These are phyloP conservation scores for Sorex araneus DNA, from an alignment of 2,113 vertebrate species.

Conservation along the genomic window DNA sequence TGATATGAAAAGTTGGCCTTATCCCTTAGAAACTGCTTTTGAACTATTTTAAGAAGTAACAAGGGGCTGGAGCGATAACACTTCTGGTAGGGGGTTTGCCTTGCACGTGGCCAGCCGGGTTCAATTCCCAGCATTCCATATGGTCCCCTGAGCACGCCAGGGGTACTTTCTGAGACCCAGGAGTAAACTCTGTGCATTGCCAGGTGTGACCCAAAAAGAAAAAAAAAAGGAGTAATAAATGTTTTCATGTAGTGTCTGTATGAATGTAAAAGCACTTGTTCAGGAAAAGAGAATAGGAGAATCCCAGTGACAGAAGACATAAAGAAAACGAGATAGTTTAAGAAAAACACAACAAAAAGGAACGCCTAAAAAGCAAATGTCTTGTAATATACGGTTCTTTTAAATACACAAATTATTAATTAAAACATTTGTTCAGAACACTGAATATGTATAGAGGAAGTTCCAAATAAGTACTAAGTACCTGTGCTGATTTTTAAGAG, in stretches of 20 bases:
- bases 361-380: not conserved
- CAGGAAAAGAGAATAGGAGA: not conserved
- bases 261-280: not conserved
- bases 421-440: conserved; percentile 49
- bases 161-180: no score
- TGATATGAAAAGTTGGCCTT: conserved; percentile 4
- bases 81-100: no score
- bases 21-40: not conserved
- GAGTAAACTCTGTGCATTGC: no score
- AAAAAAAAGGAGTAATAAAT: not conserved
- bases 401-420: conserved; percentile 61
- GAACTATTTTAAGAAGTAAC: not conserved
- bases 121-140: no score
- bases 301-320: not conserved
- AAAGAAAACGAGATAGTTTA: not conserved
- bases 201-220: no score
- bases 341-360: not conserved
- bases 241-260: not conserved
- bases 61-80: no score
- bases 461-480: conserved; percentile 49
- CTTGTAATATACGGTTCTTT: conserved; percentile 47
- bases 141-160: no score
- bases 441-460: conserved; percentile 70
- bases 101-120: no score
- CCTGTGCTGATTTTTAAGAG: conserved; percentile 69